These are phyloP conservation scores for Apogon talboti DNA, from an alignment of 2,797 vertebrate species.

Conservation along the genomic window DNA sequence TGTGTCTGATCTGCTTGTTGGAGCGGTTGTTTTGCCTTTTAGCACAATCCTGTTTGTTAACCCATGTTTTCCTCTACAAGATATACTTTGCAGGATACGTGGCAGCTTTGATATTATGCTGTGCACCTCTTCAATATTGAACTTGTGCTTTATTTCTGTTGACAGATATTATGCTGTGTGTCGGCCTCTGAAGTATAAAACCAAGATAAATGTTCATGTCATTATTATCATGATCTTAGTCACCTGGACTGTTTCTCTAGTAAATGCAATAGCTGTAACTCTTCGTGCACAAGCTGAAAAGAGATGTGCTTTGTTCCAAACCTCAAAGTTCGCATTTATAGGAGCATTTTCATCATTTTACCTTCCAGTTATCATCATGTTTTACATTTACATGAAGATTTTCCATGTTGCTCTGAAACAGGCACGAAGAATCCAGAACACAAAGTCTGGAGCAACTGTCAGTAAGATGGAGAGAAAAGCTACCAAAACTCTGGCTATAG, in stretches of 20 bases:
- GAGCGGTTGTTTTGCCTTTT: conserved; percentile 29
- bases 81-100: conserved; percentile 27
- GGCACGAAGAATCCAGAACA: conserved; percentile 77
- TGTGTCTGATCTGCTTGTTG: conserved; percentile 11
- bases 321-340: conserved; percentile 37
- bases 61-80: conserved; percentile 8
- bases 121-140: conserved; percentile 32
- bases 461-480: conserved; percentile 19
- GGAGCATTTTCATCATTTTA: conserved; percentile 73
- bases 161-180: conserved; percentile 60
- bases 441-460: not conserved
- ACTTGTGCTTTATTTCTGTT: conserved; percentile 54
- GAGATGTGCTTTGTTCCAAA: conserved; percentile 8
- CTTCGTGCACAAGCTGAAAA: conserved; percentile 75
- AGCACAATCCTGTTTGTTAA: conserved; percentile 17
- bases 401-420: conserved; percentile 85
- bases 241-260: conserved; percentile 84
- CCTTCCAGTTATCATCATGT: conserved; percentile 86
- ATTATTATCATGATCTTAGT: conserved; percentile 81
- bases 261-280: conserved; percentile 84
- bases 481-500: conserved; percentile 28
- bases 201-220: conserved; percentile 10
- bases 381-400: conserved; percentile 87
- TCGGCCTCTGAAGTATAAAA: conserved; percentile 39
- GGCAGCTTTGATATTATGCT: conserved; percentile 19